phyloP scores from a whole-genome alignment of 2,888 invertebrate species.

The Lepidochrysops patricia region DNA sequence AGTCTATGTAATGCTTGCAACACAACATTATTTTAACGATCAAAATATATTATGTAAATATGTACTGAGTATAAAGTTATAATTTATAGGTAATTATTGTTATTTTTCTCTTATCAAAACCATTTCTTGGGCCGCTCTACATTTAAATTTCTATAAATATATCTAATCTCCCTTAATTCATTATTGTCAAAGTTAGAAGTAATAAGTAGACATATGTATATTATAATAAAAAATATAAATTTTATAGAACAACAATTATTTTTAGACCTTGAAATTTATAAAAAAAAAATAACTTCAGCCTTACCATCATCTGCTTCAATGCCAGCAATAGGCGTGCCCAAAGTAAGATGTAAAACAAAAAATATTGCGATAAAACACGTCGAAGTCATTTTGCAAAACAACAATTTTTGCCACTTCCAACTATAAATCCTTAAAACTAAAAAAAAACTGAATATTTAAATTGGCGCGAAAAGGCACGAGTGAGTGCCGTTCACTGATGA shows the following conservation, averaged over 20 bases:
- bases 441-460: constrained; percentile 8
- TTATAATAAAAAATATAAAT: not conserved
- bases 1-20: too few relatives aligned
- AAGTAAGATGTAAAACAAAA: constrained; percentile 49
- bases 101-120: not conserved
- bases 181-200: not conserved
- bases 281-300: constrained; percentile 24
- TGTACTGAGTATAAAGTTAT: too few relatives aligned
- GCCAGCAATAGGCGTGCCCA: constrained; percentile 55
- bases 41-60: too few relatives aligned
- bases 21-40: too few relatives aligned
- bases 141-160: not conserved
- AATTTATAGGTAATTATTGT: not conserved
- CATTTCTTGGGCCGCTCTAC: not conserved
- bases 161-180: not conserved
- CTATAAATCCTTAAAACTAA: not conserved
- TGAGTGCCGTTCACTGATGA: constrained; percentile 16
- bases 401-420: not conserved
- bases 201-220: not conserved
- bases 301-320: constrained; percentile 60
- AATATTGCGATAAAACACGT: constrained; percentile 47
- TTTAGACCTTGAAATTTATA: not conserved
- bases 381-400: constrained; percentile 17
- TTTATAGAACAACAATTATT: not conserved
- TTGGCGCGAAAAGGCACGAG: constrained; percentile 10